These are phyloP conservation scores for Notothenia coriiceps DNA, from an alignment of 2,113 vertebrate species.

Conservation along the genomic window DNA sequence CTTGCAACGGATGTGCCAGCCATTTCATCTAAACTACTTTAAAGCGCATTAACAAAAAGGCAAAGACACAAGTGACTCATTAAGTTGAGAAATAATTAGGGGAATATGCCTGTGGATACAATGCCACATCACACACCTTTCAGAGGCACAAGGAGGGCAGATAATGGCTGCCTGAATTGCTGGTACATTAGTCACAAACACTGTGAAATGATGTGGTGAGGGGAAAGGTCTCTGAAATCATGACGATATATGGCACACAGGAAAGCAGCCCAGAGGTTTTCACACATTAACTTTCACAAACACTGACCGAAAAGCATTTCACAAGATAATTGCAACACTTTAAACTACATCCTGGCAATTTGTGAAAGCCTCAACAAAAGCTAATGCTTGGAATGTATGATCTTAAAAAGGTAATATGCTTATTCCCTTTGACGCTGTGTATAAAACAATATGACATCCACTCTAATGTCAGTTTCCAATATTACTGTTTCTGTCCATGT, in stretches of 20 bases:
- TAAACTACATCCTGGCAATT: background rate
- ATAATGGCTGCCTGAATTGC: constrained; percentile 34
- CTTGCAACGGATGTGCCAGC: constrained; percentile 13
- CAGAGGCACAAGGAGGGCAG: constrained; percentile 37
- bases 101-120: background rate
- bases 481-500: background rate
- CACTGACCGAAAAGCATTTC: background rate
- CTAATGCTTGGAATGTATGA: background rate
- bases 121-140: constrained; percentile 42
- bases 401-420: background rate
- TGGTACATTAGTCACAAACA: constrained; percentile 48
- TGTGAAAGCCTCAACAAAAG: background rate
- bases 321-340: background rate
- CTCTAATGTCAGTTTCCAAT: background rate
- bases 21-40: background rate
- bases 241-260: background rate
- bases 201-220: constrained; percentile 26
- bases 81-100: constrained; percentile 11
- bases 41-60: constrained; percentile 17
- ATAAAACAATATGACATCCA: no score
- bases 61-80: constrained; percentile 28
- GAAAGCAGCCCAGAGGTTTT: background rate
- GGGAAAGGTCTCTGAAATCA: constrained; percentile 21
- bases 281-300: background rate
- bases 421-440: background rate